Evolutionary conservation across 2,888 invertebrate genomes (phyloP).

Genomic region (Drosophila borborema): DNA sequence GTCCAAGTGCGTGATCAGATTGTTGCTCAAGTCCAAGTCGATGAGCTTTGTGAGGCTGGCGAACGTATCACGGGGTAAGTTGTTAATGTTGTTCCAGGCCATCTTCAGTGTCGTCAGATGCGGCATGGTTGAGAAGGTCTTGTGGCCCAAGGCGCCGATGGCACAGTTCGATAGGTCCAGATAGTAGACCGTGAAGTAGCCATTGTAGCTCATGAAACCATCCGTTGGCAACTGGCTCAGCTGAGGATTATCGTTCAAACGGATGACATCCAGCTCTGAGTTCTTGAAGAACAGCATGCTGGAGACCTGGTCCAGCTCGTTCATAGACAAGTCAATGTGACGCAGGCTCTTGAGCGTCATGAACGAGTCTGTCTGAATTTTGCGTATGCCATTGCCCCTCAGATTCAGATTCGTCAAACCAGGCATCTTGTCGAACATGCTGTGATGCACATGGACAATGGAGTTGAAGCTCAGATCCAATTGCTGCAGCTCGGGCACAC

Average conservation of each 20-base stretch:
- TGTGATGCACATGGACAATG: constrained; percentile 88
- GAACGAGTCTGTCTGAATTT: constrained; percentile 90
- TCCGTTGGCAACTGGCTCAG: constrained; percentile 89
- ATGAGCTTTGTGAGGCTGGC: constrained; percentile 87
- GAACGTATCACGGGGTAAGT: constrained; percentile 87
- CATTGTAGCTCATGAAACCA: constrained; percentile 88
- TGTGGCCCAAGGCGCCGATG: constrained; percentile 87
- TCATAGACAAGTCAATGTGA: constrained; percentile 90
- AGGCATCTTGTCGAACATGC: constrained; percentile 88
- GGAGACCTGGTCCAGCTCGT: constrained; percentile 89
- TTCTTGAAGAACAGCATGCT: constrained; percentile 90
- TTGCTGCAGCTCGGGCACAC: constrained; percentile 88
- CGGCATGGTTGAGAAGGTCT: constrained; percentile 90
- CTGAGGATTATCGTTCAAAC: constrained; percentile 90
- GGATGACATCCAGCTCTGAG: constrained; percentile 89
- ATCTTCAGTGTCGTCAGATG: constrained; percentile 89
- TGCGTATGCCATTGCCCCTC: constrained; percentile 89
- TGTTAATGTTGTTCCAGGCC: constrained; percentile 88
- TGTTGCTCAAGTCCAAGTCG: constrained; percentile 90
- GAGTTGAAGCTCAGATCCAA: constrained; percentile 90
- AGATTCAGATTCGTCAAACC: constrained; percentile 89
- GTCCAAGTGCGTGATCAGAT: constrained; percentile 88
- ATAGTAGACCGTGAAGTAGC: constrained; percentile 88
- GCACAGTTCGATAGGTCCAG: constrained; percentile 92
- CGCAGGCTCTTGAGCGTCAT: constrained; percentile 88